Conservation (phyloP, 2,888 invertebrate genomes). For the Nesidiocoris tenuis region DNA sequence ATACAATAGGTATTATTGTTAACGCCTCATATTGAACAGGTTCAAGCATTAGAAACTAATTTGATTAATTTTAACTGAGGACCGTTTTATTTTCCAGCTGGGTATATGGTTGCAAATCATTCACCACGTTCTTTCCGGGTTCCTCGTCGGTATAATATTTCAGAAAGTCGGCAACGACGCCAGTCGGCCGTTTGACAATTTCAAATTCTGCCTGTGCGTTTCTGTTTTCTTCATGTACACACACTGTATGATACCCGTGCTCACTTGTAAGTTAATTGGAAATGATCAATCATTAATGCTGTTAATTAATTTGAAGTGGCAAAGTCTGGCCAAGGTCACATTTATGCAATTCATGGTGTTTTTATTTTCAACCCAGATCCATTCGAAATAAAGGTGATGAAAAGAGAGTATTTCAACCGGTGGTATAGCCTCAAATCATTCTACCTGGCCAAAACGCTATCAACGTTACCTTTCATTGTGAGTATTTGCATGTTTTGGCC, state of each 20-base stretch:
- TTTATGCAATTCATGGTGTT: too few relatives aligned
- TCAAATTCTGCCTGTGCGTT: slow-evolving; percentile 63
- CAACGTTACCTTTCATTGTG: slow-evolving; percentile 62
- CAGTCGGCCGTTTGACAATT: slow-evolving; percentile 59
- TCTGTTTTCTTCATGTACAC: slow-evolving; percentile 67
- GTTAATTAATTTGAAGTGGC: not conserved
- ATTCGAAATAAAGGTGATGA: slow-evolving; percentile 61
- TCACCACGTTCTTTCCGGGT: slow-evolving; percentile 60
- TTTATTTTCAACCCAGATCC: too few relatives aligned
- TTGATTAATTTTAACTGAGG: too few relatives aligned
- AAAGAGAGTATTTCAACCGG: slow-evolving; percentile 66
- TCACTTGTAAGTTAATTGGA: slow-evolving; percentile 65
- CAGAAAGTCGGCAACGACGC: slow-evolving; percentile 62
- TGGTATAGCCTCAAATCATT: slow-evolving; percentile 68
- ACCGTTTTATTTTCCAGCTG: slow-evolving; percentile 56
- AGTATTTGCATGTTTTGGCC: slow-evolving; percentile 53
- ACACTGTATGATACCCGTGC: slow-evolving; percentile 63
- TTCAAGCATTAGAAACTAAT: too few relatives aligned
- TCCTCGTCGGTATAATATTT: slow-evolving; percentile 62
- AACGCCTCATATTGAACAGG: too few relatives aligned
- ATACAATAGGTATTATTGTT: too few relatives aligned
- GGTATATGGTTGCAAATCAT: slow-evolving; percentile 60
- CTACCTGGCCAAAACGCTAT: slow-evolving; percentile 61
- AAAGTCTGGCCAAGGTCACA: too few relatives aligned
- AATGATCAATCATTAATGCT: not conserved